Base-by-base conservation (phyloP, 2,888 invertebrate genomes). In the Chaetogeoica ovagalla region DNA sequence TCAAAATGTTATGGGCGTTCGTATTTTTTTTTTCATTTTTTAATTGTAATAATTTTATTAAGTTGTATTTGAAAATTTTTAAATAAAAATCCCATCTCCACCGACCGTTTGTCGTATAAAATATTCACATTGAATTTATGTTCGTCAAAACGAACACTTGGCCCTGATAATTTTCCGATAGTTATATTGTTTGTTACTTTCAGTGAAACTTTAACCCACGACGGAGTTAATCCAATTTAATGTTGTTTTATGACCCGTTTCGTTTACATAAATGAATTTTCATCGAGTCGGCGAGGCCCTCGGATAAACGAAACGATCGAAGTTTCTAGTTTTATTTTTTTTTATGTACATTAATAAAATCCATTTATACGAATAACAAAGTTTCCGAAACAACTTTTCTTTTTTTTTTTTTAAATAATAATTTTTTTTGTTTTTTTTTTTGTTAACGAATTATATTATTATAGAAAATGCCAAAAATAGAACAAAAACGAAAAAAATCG, bases 221-320 rank as follows among this genome's bases (percentile, higher is more conserved):
- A 66, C 23, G 57, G 30, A 66, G 23, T 75, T 75, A 59, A 75
- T 66, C 66, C 23, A 66, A 75, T 75, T 75, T 75, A 74, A 66
- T 23, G 57, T 66, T 75, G 75, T 75, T 75, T 75, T 75, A 75
- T 66, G 75, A 75, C 75, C 75, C 59, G 66, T 66, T 59, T 59
- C 75, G 75, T 66, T 75, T 75, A 75, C 65, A 66, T 75, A 75
- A 75, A 75, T 75, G 66, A 66, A 75, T 75, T 74, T 75, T 75
- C 66, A 66, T 66, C 75, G 59, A 75, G 66, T 59, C 66, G 23
- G 23, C 66, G 48, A 11, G 48, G 57, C 63, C 65, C 39, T 43
- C 66, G 23, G 48, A 43, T 66, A 75, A 75, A 75, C 57, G 75
- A 75, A n/a, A n/a, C n/a, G n/a, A n/a, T 66, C 66, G 66, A 75